A percentile compares a stretch with the other conserved stretches of the same genome.
Evolutionary conservation across 1,140 invertebrate species (phyloP).

Genomic region (Tenebrio molitor): DNA sequence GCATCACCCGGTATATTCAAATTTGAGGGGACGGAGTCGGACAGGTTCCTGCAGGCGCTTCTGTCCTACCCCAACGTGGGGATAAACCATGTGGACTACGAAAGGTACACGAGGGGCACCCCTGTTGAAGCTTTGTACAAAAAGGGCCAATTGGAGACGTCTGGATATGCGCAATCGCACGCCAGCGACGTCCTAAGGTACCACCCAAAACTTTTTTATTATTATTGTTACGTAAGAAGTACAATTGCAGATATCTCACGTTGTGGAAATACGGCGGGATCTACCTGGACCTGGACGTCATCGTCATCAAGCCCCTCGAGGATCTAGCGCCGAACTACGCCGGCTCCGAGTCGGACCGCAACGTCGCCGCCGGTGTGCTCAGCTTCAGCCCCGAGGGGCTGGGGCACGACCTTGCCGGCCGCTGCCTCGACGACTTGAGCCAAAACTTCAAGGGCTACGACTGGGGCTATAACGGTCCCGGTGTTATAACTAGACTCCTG

Average conservation of each 20-base stretch:
- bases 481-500: constrained; percentile 77
- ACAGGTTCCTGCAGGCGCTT: constrained; percentile 67
- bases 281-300: constrained; percentile 83
- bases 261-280: constrained; percentile 84
- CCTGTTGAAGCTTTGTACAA: constrained; percentile 74
- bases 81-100: constrained; percentile 70
- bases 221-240: no score
- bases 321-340: constrained; percentile 73
- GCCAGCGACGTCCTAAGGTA: constrained; percentile 75
- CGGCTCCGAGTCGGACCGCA: constrained; percentile 72
- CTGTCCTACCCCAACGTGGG: constrained; percentile 72
- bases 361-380: constrained; percentile 77
- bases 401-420: constrained; percentile 72
- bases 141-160: constrained; percentile 70
- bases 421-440: constrained; percentile 73
- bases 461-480: constrained; percentile 82
- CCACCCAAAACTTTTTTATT: neutral
- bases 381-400: constrained; percentile 69
- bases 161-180: constrained; percentile 72
- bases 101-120: constrained; percentile 72
- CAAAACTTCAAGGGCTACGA: constrained; percentile 73
- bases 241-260: constrained; percentile 72
- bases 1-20: constrained; percentile 67
- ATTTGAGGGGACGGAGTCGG: constrained; percentile 59
- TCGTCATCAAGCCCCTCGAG: constrained; percentile 75